phyloP scores from a whole-genome alignment of 2,113 vertebrate genomes.

The Manacus vitellinus region DNA sequence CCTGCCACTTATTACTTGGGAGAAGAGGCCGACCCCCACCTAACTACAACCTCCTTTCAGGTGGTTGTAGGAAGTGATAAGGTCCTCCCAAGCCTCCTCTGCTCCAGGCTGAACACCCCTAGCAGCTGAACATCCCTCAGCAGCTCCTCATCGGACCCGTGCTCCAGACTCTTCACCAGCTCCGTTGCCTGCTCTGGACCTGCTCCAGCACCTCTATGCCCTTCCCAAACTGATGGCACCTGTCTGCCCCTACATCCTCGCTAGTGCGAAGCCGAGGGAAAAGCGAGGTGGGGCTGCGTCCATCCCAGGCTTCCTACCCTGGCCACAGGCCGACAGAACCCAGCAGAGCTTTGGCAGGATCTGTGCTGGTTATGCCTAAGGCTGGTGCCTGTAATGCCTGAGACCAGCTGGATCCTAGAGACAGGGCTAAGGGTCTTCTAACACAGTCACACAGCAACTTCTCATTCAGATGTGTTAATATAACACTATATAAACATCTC shows the following conservation, averaged over 20 bases:
- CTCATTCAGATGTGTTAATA: neutral
- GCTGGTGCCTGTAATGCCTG: rapidly evolving
- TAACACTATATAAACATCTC: neutral
- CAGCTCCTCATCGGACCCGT: rapidly evolving
- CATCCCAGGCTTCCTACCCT: rapidly evolving
- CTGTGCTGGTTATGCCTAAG: rapidly evolving
- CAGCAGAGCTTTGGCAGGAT: rapidly evolving
- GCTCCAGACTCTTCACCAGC: neutral
- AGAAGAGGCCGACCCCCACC: neutral
- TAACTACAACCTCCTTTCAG: neutral
- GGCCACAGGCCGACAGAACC: rapidly evolving
- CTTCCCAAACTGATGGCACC: neutral
- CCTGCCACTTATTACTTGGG: neutral
- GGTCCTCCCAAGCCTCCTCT: neutral
- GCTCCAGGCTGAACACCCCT: neutral
- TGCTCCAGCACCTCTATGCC: neutral
- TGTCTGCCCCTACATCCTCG: rapidly evolving
- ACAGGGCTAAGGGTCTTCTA: rapidly evolving
- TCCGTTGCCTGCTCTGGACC: neutral
- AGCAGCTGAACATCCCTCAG: neutral
- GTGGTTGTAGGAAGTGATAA: too few species aligned
- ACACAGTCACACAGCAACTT: rapidly evolving
- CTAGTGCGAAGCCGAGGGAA: neutral
- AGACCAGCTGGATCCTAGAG: rapidly evolving
- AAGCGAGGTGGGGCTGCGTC: rapidly evolving